Base-by-base conservation (phyloP, 2,797 vertebrate genomes). In the Pseudochaenichthys georgianus region DNA sequence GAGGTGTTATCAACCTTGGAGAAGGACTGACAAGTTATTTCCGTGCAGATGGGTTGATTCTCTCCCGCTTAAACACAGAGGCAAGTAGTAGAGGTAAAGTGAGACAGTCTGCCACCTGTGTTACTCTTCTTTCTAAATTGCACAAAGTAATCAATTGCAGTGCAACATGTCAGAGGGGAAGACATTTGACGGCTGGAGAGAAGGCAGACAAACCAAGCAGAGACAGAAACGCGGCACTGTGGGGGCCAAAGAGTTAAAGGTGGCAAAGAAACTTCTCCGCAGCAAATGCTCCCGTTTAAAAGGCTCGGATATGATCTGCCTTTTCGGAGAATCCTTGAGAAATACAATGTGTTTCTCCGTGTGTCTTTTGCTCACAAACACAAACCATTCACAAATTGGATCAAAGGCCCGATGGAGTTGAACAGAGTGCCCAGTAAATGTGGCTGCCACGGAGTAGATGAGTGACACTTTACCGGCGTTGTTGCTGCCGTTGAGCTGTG, bases 371-470 rank as follows among this genome's bases (percentile, higher is more conserved):
- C 46, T 0, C 59, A 47, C 68, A 31, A 70, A 71, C 50, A 34
- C 21, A 52, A 51, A 7, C 50, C 51, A 42, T 63, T 83, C 65
- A 73, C 28, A 78, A 81, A 78, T 78, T 73, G 69, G 78, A 89
- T 87, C 78, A 84, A 83, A 83, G 73, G 74, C 66, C 60, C 57
- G 80, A 76, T 80, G 64, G 78, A 88, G 75, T 80, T 82, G 78
- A 81, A 83, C 77, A 83, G 71, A 83, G 73, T 70, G 81, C 80
- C 70, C 57, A 64, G 67, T 78, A 88, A 90, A 61, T 83, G 82
- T 70, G 61, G 68, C 73, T 87, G 88, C 82, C 83, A 74, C 84
- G 74, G 77, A 84, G 75, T 83, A 88, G 90, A 91, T 88, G 79
- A 87, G 76, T 66, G 83, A 82, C 82, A 88, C 87, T 90, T 90